phyloP scores from a whole-genome alignment of 2,113 vertebrate genomes.

The Phyllostomus hastatus region DNA sequence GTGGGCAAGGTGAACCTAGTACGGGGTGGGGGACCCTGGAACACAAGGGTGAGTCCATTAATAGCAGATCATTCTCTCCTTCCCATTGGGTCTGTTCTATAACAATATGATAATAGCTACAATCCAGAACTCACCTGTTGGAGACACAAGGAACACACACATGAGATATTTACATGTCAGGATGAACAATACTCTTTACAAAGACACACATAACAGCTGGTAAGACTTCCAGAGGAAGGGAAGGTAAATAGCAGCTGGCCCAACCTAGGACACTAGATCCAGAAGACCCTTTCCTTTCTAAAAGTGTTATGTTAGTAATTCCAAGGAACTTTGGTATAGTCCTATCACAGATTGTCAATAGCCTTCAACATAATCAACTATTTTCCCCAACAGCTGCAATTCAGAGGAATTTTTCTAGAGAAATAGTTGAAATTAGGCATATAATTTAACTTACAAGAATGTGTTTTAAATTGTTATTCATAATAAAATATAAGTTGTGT shows the following conservation, averaged over 20 bases:
- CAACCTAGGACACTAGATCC: neutral
- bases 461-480: neutral
- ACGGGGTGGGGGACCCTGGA: no score
- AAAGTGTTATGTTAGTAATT: neutral
- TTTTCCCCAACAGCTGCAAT: neutral
- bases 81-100: no score
- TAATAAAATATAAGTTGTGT: neutral
- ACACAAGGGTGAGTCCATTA: no score
- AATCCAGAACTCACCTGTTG: neutral
- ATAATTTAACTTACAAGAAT: neutral
- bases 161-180: neutral
- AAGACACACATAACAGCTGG: neutral
- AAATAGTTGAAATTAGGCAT: neutral
- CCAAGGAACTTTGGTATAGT: neutral
- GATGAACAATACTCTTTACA: neutral
- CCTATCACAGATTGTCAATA: neutral
- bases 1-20: no score
- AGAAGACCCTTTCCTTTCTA: neutral
- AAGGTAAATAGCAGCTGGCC: neutral
- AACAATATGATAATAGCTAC: neutral
- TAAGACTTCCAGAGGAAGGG: neutral
- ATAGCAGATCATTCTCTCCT: no score
- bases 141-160: neutral
- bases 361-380: neutral
- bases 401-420: neutral